A percentile compares a stretch with the other conserved stretches of the same genome.
These are phyloP conservation scores for Isurus oxyrinchus DNA, from an alignment of 2,113 vertebrate genomes.

Conservation along the genomic window DNA sequence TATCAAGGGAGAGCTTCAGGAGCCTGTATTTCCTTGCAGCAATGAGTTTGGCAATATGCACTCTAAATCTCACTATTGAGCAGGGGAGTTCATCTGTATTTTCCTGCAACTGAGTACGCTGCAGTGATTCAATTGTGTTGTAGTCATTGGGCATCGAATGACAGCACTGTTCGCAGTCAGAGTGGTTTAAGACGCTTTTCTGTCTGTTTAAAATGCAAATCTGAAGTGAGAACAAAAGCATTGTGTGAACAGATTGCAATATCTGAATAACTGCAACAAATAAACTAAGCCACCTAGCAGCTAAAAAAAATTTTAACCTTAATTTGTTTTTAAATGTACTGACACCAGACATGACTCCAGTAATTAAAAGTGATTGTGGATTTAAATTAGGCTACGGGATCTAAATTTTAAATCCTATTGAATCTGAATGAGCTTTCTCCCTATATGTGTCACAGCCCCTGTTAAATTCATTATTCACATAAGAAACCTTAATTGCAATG, in stretches of 20 bases:
- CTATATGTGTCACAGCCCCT: not conserved
- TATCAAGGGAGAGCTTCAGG: not conserved
- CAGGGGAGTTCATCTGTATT: not conserved
- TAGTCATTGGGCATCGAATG: not conserved
- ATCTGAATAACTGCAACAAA: not conserved
- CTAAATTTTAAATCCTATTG: not conserved
- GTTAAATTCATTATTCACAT: not conserved
- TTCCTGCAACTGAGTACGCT: not conserved
- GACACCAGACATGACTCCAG: not conserved
- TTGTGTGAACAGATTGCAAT: not conserved
- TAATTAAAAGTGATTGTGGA: not conserved
- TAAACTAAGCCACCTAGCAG: not conserved
- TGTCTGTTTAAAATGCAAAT: not conserved
- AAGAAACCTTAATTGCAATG: not conserved
- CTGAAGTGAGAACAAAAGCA: not conserved
- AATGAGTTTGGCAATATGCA: not conserved
- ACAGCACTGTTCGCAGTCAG: not conserved
- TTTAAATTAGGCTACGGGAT: not conserved
- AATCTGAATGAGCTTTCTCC: not conserved
- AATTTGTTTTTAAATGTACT: slow-evolving; percentile 11
- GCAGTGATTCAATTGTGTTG: not conserved
- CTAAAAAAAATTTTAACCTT: not conserved
- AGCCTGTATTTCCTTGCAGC: not conserved
- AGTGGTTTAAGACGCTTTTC: not conserved
- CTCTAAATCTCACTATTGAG: not conserved